Evolutionary conservation across 1,140 invertebrate species (phyloP).

Genomic region (Nebria ingens): DNA sequence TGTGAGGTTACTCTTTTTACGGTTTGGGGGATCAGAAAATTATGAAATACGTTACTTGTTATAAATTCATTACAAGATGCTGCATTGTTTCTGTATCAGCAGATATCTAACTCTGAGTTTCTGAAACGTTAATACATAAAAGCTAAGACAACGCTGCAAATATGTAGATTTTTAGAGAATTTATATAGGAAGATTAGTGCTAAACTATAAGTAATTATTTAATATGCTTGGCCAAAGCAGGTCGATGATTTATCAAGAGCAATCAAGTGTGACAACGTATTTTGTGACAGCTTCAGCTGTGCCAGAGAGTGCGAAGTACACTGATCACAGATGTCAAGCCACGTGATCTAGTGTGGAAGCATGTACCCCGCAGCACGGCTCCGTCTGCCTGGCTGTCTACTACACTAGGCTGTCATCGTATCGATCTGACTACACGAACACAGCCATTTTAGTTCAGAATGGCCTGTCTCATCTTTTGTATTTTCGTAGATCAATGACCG

Average conservation of each 20-base stretch:
- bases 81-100: no score
- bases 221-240: no score
- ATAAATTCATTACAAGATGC: no score
- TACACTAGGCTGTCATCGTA: background rate
- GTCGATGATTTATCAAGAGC: background rate
- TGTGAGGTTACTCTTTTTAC: no score
- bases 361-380: background rate
- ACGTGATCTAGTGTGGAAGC: constrained; percentile 3
- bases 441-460: background rate
- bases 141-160: no score
- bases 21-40: no score
- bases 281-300: background rate
- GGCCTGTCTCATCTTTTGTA: background rate
- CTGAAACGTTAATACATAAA: no score
- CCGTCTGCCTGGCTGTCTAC: background rate
- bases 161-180: no score
- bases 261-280: constrained; percentile 1
- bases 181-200: no score
- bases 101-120: no score
- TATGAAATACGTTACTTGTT: no score
- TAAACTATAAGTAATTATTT: no score
- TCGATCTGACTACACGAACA: constrained; percentile 1
- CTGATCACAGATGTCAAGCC: background rate
- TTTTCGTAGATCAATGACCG: constrained; percentile 2
- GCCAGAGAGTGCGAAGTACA: background rate